phyloP scores from a whole-genome alignment of 2,888 invertebrate species.

The Hermodice carunculata region DNA sequence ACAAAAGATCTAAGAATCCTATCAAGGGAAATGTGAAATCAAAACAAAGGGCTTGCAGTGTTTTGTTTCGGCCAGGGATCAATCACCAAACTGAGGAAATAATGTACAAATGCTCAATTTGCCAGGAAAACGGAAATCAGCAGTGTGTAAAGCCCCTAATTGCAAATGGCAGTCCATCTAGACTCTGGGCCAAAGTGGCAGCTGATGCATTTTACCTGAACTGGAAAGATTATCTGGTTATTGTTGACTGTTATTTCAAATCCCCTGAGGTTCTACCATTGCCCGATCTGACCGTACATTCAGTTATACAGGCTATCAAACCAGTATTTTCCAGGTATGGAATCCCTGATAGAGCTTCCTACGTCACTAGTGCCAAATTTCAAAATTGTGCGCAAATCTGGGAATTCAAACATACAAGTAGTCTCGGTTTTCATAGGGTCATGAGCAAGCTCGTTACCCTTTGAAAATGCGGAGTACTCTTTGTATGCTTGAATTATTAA shows the following conservation, averaged over 20 bases:
- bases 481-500: neutral
- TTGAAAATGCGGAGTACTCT: too few species aligned
- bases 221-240: neutral
- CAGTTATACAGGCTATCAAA: neutral
- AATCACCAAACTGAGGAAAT: neutral
- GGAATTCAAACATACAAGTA: neutral
- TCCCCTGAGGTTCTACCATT: neutral
- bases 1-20: neutral
- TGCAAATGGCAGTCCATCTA: neutral
- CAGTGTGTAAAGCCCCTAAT: neutral
- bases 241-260: neutral
- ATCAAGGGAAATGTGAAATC: constrained; percentile 7
- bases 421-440: neutral
- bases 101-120: neutral
- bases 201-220: neutral
- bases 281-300: neutral
- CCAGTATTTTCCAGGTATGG: neutral
- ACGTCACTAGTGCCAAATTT: neutral
- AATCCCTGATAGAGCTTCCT: neutral
- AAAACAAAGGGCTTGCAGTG: neutral
- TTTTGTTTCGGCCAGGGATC: constrained; percentile 3
- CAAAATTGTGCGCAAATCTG: neutral
- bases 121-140: neutral
- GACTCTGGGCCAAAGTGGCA: neutral
- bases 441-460: neutral